Base-by-base conservation (phyloP, 2,113 vertebrate genomes). In the Stigmatopora nigra region DNA sequence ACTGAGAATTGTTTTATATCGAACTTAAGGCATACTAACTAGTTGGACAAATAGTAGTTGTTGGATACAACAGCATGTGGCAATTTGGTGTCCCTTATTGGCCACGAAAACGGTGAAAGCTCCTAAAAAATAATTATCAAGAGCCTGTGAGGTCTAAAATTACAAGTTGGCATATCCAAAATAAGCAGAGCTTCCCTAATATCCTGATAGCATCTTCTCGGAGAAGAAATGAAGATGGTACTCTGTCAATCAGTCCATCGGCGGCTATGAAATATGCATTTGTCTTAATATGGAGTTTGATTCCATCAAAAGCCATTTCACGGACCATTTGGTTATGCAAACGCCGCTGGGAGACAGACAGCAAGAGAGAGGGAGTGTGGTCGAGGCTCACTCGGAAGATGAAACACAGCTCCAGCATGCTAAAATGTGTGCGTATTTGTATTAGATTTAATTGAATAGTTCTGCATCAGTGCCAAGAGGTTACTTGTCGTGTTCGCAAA, bases 391-490 rank as follows among this genome's bases (percentile, higher is more conserved):
- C 59, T 65, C 41, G 16, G 35, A 68, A 65, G 31, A 69, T 3
- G 56, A 77, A 74, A 74, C 65, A 72, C 61, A 68, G 55, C 49
- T 78, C 61, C 38, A 78, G 57, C 47, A 59, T 17, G 51, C 7
- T 38, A 62, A 3, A 0, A 35, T 66, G 70, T 80, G 71, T 77
- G 78, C 56, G 52, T 65, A 71, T 78, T 72, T 79, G 76, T 67
- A 57, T 70, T 55, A 81, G 71, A 79, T 83, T 83, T 82, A 83
- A 89, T 83, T 82, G 73, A 86, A 82, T 80, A 79, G 77, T 81
- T 78, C 71, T 84, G 80, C 80, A 77, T 79, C 78, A 53, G 76
- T 84, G 83, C 82, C 79, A 81, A 73, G 70, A 83, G 64, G 73
- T 72, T 69, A 67, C 64, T 64, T 49, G 45, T 55, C 45, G 67